Conservation (phyloP, 1,140 invertebrate genomes). For the Ditylenchus dipsaci region DNA sequence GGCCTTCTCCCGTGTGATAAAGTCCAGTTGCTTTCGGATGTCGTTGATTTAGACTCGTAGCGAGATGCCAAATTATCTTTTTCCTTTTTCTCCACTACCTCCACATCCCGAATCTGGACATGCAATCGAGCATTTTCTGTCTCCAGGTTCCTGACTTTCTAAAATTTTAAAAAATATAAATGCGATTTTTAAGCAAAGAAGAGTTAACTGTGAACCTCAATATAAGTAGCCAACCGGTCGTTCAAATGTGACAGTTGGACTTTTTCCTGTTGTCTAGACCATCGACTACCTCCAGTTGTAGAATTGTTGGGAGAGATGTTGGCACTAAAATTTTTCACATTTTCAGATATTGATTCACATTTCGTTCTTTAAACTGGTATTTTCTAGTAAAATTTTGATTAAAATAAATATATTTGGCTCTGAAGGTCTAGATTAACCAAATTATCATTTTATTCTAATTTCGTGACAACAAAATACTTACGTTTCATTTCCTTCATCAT, state of each 20-base stretch:
- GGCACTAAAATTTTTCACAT: neutral
- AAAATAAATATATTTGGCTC: too few relatives aligned
- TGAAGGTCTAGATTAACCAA: too few relatives aligned
- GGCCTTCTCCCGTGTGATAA: conserved; percentile 29
- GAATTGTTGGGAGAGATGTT: neutral
- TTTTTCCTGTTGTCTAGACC: conserved; percentile 35
- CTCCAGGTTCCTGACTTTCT: conserved; percentile 41
- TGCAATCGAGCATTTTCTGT: conserved; percentile 38
- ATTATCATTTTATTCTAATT: too few relatives aligned
- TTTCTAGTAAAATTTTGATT: too few relatives aligned
- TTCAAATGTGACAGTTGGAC: conserved; percentile 38
- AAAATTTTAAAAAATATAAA: neutral
- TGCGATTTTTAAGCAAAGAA: neutral
- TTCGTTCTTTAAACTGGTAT: too few relatives aligned
- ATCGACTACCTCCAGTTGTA: conserved; percentile 5
- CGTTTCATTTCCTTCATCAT: conserved; percentile 22
- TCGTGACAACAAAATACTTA: conserved; percentile 8
- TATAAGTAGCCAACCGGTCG: conserved; percentile 42
- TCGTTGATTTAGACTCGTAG: conserved; percentile 46
- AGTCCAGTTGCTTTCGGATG: conserved; percentile 29
- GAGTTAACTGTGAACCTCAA: conserved; percentile 28
- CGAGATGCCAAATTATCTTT: conserved; percentile 22
- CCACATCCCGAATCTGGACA: conserved; percentile 45
- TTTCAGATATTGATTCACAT: too few relatives aligned
- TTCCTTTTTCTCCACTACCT: conserved; percentile 42